phyloP scores from a whole-genome alignment of 2,888 invertebrate species.

The Eulithis testata region DNA sequence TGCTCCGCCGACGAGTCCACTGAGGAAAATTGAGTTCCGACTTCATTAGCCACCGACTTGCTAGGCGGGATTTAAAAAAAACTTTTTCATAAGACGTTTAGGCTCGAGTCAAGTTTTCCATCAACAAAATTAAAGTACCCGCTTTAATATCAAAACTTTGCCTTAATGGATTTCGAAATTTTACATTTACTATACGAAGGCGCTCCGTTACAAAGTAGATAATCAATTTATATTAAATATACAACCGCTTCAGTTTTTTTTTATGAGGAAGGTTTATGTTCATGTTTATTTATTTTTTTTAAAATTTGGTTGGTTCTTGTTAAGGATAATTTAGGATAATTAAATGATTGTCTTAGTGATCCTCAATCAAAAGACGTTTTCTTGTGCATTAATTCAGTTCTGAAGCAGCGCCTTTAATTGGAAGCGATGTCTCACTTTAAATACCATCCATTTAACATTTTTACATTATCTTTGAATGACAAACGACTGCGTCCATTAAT shows the following conservation, averaged over 20 bases:
- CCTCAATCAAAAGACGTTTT: slow-evolving; percentile 37
- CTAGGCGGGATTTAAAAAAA: slow-evolving; percentile 63
- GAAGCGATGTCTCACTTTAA: slow-evolving; percentile 58
- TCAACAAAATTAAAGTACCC: slow-evolving; percentile 80
- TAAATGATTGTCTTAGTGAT: slow-evolving; percentile 25
- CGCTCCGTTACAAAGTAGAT: slow-evolving; percentile 43
- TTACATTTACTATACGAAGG: slow-evolving; percentile 67
- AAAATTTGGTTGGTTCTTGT: slow-evolving; percentile 22
- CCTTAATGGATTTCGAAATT: slow-evolving; percentile 79
- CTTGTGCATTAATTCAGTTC: slow-evolving; percentile 47
- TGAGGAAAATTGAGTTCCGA: slow-evolving; percentile 70
- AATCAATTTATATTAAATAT: slow-evolving; percentile 46
- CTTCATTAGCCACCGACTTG: slow-evolving; percentile 72
- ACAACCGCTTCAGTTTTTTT: slow-evolving; percentile 33
- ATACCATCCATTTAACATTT: slow-evolving; percentile 57
- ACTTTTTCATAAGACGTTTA: slow-evolving; percentile 73
- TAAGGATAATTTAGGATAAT: slow-evolving; percentile 21
- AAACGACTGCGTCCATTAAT: slow-evolving; percentile 63
- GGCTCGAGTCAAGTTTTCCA: slow-evolving; percentile 75
- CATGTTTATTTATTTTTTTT: slow-evolving; percentile 25
- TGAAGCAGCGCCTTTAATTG: slow-evolving; percentile 50
- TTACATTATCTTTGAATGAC: slow-evolving; percentile 59
- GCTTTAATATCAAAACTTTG: slow-evolving; percentile 77
- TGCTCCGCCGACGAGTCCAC: slow-evolving; percentile 48
- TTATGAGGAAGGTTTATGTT: slow-evolving; percentile 33